Conservation (phyloP, 2,113 vertebrate genomes). For the Calyptomena viridis region DNA sequence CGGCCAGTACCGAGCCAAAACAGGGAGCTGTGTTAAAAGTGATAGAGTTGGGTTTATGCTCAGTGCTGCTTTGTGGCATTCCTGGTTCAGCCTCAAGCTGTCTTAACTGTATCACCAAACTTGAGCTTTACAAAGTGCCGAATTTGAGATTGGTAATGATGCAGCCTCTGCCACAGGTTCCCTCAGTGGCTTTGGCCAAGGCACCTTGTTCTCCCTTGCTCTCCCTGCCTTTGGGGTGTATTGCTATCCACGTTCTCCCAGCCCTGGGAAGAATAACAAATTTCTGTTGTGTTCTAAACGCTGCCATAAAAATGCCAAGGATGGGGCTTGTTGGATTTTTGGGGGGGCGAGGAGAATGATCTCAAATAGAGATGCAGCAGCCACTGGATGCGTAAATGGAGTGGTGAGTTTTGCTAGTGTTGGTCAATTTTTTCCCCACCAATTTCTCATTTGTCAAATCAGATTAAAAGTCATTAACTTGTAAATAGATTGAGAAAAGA, state of each 20-base stretch:
- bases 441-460: conserved; percentile 17
- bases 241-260: background rate
- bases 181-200: background rate
- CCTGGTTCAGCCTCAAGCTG: background rate
- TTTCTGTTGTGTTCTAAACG: background rate
- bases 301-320: background rate
- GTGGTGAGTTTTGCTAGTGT: background rate
- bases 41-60: background rate
- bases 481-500: conserved; percentile 30
- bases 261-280: background rate
- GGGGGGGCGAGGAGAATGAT: background rate
- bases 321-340: background rate
- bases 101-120: background rate
- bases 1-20: background rate
- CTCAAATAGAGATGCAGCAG: background rate
- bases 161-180: background rate
- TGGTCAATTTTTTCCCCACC: background rate
- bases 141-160: background rate
- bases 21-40: background rate
- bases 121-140: background rate
- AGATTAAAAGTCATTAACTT: conserved; percentile 35
- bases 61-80: background rate
- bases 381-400: background rate
- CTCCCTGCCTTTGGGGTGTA: background rate
- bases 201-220: background rate